These are phyloP conservation scores for Brachylomia viminalis DNA, from an alignment of 2,888 invertebrate genomes.

Conservation along the genomic window DNA sequence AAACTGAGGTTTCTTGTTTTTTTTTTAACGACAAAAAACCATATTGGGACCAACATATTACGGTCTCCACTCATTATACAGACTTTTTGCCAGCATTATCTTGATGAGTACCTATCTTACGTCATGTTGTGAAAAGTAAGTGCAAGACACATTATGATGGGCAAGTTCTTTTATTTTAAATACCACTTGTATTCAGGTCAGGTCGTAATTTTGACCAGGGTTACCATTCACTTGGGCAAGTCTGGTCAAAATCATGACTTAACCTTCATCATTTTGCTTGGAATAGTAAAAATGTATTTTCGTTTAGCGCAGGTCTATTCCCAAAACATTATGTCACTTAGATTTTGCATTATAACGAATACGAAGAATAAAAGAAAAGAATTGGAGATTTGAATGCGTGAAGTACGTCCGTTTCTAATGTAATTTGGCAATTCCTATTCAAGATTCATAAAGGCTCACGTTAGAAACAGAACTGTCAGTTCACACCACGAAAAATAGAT, in stretches of 20 bases:
- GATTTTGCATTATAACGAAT: neutral
- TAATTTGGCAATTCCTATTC: conserved; percentile 53
- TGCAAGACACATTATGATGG: conserved; percentile 15
- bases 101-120: conserved; percentile 28
- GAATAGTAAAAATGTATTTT: conserved; percentile 19
- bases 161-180: conserved; percentile 45
- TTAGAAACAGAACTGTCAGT: neutral
- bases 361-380: conserved; percentile 9
- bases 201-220: no score
- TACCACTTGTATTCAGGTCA: conserved; percentile 37
- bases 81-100: conserved; percentile 28
- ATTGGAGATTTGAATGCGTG: conserved; percentile 43
- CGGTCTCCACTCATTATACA: conserved; percentile 15
- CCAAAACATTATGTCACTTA: conserved; percentile 1
- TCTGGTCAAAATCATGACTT: neutral
- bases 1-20: neutral
- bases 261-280: neutral
- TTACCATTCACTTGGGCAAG: neutral
- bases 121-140: conserved; percentile 25
- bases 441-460: conserved; percentile 27
- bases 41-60: conserved; percentile 24
- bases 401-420: conserved; percentile 50
- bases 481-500: neutral
- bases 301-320: neutral
- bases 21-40: conserved; percentile 7